A percentile compares a stretch with the other conserved stretches of the same genome.
Evolutionary conservation across 2,113 vertebrate genomes (phyloP).

Genomic region (Ctenomys sociabilis): DNA sequence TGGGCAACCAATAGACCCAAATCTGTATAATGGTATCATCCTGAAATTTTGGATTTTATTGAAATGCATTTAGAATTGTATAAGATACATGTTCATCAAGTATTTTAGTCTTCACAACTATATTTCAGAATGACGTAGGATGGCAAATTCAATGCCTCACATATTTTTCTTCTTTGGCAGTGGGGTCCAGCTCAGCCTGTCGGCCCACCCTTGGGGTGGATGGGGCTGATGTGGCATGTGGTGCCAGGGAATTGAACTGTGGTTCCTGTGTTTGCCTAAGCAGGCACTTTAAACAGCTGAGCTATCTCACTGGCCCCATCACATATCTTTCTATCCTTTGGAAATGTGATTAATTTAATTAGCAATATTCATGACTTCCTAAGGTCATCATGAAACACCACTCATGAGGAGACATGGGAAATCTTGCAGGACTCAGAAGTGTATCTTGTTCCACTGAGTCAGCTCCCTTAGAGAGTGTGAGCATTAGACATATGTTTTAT

Average conservation of each 20-base stretch:
- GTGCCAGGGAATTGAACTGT: too few species aligned
- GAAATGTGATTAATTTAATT: conserved; percentile 7
- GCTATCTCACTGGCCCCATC: too few species aligned
- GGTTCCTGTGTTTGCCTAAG: too few species aligned
- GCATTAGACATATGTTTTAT: neutral
- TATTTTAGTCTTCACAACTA: neutral
- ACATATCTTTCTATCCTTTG: conserved; percentile 11
- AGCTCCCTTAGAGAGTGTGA: neutral
- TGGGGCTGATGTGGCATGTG: too few species aligned
- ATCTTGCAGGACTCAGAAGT: neutral
- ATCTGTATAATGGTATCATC: neutral
- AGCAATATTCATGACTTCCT: conserved; percentile 13
- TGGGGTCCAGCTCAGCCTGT: too few species aligned
- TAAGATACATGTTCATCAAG: neutral
- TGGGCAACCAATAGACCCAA: neutral
- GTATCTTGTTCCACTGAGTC: neutral
- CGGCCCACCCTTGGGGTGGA: too few species aligned
- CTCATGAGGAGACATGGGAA: neutral
- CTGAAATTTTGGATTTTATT: neutral
- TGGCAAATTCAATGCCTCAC: neutral
- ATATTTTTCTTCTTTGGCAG: neutral
- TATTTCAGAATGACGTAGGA: conserved; percentile 3
- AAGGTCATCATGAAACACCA: neutral
- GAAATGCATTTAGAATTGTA: conserved; percentile 46
- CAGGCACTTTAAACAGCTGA: too few species aligned